Percentiles rank a stretch among this genome's conserved stretches.
These are phyloP conservation scores for Fratercula arctica DNA, from an alignment of 2,797 vertebrate species.

Conservation along the genomic window DNA sequence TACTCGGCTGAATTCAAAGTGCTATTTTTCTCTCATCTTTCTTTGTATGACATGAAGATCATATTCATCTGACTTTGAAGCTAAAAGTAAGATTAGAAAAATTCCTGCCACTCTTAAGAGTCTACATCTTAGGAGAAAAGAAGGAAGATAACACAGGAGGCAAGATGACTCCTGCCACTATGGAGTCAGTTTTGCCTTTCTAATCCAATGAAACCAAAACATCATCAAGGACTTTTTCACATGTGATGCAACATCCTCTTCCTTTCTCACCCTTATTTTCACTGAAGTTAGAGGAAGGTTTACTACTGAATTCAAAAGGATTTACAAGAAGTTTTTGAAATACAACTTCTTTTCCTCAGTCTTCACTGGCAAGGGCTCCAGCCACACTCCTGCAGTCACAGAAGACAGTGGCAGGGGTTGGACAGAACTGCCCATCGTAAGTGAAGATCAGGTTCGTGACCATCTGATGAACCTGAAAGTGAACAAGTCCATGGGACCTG, in stretches of 20 bases:
- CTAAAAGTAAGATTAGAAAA: neutral
- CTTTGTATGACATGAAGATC: neutral
- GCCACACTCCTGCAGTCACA: no score
- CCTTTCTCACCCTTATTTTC: neutral
- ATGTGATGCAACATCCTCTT: neutral
- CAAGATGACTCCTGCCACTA: neutral
- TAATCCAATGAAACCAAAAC: neutral
- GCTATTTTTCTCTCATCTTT: neutral
- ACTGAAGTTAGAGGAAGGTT: neutral
- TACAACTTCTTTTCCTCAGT: no score
- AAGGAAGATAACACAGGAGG: neutral
- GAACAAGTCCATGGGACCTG: no score
- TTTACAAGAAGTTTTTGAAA: neutral
- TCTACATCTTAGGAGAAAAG: neutral
- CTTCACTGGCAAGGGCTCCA: no score
- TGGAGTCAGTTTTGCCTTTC: neutral
- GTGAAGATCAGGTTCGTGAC: no score
- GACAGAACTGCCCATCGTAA: no score
- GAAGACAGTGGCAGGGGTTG: no score
- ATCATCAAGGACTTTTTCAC: neutral
- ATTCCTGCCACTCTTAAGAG: neutral
- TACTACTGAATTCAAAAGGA: neutral
- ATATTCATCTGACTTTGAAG: neutral
- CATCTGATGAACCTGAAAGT: no score
- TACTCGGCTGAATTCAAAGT: conserved; percentile 15